A percentile compares a stretch with the other conserved stretches of the same genome.
Conservation (phyloP, 2,888 invertebrate species). For the Bedellia somnulentella region DNA sequence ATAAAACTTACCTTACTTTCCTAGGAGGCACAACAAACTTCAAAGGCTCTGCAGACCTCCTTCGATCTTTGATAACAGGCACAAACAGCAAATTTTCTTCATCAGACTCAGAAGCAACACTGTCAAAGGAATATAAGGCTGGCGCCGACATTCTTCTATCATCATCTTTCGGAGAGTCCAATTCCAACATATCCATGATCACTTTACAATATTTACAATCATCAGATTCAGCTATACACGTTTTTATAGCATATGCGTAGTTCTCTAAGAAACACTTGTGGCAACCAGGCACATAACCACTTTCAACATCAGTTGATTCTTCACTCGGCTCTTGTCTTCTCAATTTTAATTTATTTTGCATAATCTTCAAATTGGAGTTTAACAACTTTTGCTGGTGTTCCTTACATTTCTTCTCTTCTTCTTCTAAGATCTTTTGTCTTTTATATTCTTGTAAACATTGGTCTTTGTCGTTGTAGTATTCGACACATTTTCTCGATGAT, state of each 20-base stretch:
- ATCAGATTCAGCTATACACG: slow-evolving; percentile 40
- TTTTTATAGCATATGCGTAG: slow-evolving; percentile 48
- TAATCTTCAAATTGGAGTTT: slow-evolving; percentile 28
- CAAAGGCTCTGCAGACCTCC: slow-evolving; percentile 57
- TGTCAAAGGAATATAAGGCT: slow-evolving; percentile 48
- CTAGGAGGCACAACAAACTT: slow-evolving; percentile 39
- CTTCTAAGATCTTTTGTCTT: slow-evolving; percentile 32
- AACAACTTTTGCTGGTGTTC: slow-evolving; percentile 34
- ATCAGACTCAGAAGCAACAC: slow-evolving; percentile 42
- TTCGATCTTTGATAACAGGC: slow-evolving; percentile 39
- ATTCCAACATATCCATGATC: slow-evolving; percentile 45
- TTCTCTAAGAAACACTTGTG: slow-evolving; percentile 55
- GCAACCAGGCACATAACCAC: slow-evolving; percentile 33
- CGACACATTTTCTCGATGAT: slow-evolving; percentile 36
- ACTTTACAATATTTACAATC: slow-evolving; percentile 55
- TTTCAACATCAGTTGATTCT: slow-evolving; percentile 43
- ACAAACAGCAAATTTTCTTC: slow-evolving; percentile 47
- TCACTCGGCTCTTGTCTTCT: slow-evolving; percentile 35
- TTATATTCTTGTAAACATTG: slow-evolving; percentile 60
- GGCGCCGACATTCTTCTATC: slow-evolving; percentile 61
- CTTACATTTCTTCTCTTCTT: slow-evolving; percentile 35
- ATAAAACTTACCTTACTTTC: slow-evolving; percentile 36
- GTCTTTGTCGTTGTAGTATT: slow-evolving; percentile 67
- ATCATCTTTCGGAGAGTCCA: slow-evolving; percentile 37
- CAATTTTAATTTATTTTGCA: slow-evolving; percentile 31